A percentile compares a stretch with the other conserved stretches of the same genome.
These are phyloP conservation scores for Aleiodes leptofemur DNA, from an alignment of 2,888 invertebrate species.

Conservation along the genomic window DNA sequence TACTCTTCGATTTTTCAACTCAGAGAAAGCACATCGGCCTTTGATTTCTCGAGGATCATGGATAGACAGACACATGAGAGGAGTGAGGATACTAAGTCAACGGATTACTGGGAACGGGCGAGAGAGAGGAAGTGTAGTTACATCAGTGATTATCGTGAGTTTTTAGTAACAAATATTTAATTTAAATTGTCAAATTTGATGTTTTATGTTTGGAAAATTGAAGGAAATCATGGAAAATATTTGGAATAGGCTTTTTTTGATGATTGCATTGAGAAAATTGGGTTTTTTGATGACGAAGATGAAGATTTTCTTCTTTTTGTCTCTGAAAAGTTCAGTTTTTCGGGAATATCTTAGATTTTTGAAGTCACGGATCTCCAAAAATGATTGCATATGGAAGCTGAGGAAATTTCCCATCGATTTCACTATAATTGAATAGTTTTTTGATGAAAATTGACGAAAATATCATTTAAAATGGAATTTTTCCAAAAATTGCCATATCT, in stretches of 20 bases:
- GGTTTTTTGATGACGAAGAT: too few species aligned
- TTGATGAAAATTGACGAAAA: too few species aligned
- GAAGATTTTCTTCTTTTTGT: slow-evolving; percentile 22
- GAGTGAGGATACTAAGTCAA: slow-evolving; percentile 50
- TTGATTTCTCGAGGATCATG: slow-evolving; percentile 58
- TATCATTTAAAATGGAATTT: too few species aligned
- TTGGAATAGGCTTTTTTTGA: too few species aligned
- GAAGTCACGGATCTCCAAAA: background rate
- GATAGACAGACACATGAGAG: slow-evolving; percentile 56
- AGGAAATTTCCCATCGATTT: too few species aligned
- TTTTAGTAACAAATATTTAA: slow-evolving; percentile 19
- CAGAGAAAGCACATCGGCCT: slow-evolving; percentile 45
- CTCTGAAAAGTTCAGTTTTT: slow-evolving; percentile 59
- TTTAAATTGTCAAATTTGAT: background rate
- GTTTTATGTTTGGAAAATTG: background rate
- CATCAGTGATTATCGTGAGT: slow-evolving; percentile 45
- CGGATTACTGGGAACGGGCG: slow-evolving; percentile 38
- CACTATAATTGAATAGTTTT: too few species aligned
- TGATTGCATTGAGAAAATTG: too few species aligned
- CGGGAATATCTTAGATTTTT: slow-evolving; percentile 56
- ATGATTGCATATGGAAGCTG: too few species aligned
- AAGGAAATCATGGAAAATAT: too few species aligned
- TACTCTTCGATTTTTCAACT: slow-evolving; percentile 59
- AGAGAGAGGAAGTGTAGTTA: slow-evolving; percentile 53
- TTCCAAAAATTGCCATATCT: too few species aligned